Conservation (phyloP, 2,113 vertebrate species). For the Anoplopoma fimbria region DNA sequence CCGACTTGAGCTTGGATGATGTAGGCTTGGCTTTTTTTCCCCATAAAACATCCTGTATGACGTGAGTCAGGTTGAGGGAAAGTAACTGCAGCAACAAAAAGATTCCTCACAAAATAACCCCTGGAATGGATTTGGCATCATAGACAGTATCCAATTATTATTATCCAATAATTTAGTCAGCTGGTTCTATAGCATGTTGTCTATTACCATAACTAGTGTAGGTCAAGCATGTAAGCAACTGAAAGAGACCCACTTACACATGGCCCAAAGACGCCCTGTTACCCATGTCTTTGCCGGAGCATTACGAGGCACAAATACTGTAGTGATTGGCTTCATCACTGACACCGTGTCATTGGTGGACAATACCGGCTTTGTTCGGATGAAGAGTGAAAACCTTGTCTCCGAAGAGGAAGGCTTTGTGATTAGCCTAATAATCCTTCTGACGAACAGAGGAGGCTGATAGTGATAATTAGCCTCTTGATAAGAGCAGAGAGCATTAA, state of each 20-base stretch:
- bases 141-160: not conserved
- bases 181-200: not conserved
- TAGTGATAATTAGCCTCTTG: slow-evolving; percentile 65
- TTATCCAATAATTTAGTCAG: not conserved
- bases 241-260: slow-evolving; percentile 47
- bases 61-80: not conserved
- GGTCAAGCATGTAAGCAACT: slow-evolving; percentile 51
- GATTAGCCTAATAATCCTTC: slow-evolving; percentile 71
- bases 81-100: slow-evolving; percentile 5
- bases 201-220: not conserved
- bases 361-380: slow-evolving; percentile 50
- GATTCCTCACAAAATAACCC: not conserved
- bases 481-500: slow-evolving; percentile 60
- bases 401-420: slow-evolving; percentile 53
- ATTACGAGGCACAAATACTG: slow-evolving; percentile 25
- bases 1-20: not conserved
- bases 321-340: slow-evolving; percentile 19
- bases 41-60: not conserved
- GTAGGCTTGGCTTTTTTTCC: slow-evolving; percentile 12
- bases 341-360: slow-evolving; percentile 54
- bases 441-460: slow-evolving; percentile 60
- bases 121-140: not conserved
- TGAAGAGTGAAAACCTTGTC: slow-evolving; percentile 42
- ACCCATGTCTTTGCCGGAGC: not conserved
- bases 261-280: not conserved